Evolutionary conservation across 2,797 vertebrate species (phyloP), one percentile per base, ranked within the genome.

Genomic region (Novumbra hubbsi): DNA sequence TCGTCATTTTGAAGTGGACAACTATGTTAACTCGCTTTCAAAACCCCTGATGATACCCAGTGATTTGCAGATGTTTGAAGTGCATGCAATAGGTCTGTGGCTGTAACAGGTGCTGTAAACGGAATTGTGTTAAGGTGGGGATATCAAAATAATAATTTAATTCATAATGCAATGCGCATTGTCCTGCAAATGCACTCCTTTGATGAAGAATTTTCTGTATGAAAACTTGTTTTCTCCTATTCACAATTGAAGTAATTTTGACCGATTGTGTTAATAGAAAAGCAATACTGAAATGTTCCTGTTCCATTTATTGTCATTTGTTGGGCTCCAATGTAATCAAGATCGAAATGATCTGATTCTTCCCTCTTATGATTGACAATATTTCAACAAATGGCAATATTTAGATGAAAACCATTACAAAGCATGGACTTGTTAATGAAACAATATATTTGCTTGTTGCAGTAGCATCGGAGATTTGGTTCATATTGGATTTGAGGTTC

Each of bases 21-120:
- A 52, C 50, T 19, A 52, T 52, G 52, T 21, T 19, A 2, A 55
- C 8, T n/a, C 50, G 50, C 16, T 19, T 17, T 2, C 19, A 55
- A 55, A 55, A 55, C 17, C 50, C 2, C 8, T 55, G 17, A n/a
- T 55, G n/a, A 6, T n/a, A 38, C 21, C 52, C 52, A 8, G n/a
- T 55, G n/a, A n/a, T n/a, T 55, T 19, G 52, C 19, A n/a, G 9
- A 55, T 55, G n/a, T 55, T n/a, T 21, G 2, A 21, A 55, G 2
- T 55, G 2, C 8, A 55, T 55, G 11, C 24, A 60, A 2, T 28
- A 6, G 11, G 11, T 4, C 60, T 65, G 9, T 64, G 15, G 28
- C 63, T 65, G 63, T 65, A 65, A 65, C 63, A 65, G 63, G 63
- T 65, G 28, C 15, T 30, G 15, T 28, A 32, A 8, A 65, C 15